phyloP scores from a whole-genome alignment of 2,888 invertebrate species.

The Phaonia tiefii region DNA sequence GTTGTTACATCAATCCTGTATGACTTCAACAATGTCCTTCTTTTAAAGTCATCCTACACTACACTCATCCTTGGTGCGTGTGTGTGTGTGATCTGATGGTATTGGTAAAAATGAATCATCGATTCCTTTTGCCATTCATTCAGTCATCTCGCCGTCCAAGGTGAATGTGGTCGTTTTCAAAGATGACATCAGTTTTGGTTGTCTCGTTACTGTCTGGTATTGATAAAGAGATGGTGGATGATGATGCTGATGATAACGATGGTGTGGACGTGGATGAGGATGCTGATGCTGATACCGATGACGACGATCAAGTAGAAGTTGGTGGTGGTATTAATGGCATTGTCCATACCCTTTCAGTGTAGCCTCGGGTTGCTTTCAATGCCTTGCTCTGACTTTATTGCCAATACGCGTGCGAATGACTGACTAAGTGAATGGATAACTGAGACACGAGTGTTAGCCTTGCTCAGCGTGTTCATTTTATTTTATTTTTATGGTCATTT shows the following conservation, averaged over 20 bases:
- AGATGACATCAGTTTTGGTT: slow-evolving; percentile 31
- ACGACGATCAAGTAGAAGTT: too few relatives aligned
- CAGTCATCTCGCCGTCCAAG: not conserved
- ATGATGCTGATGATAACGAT: not conserved
- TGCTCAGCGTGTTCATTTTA: not conserved
- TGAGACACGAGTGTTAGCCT: not conserved
- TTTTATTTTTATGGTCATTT: slow-evolving; percentile 43
- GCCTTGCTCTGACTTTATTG: slow-evolving; percentile 28
- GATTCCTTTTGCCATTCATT: not conserved
- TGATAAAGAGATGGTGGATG: slow-evolving; percentile 13
- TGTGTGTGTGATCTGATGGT: not conserved
- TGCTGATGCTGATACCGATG: not conserved
- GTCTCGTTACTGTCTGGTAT: slow-evolving; percentile 61
- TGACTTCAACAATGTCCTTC: slow-evolving; percentile 3
- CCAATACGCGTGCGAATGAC: slow-evolving; percentile 35
- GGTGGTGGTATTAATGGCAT: too few relatives aligned
- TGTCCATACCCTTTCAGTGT: slow-evolving; percentile 16
- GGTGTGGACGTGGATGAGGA: too few relatives aligned
- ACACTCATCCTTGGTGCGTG: not conserved
- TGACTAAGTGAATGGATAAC: not conserved
- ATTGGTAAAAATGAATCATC: slow-evolving; percentile 7
- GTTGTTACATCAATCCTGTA: not conserved
- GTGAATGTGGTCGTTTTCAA: not conserved
- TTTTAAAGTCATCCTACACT: not conserved
- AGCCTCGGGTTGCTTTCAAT: slow-evolving; percentile 1